Conservation (phyloP, 2,888 invertebrate genomes). For the Pasiphila rectangulata region DNA sequence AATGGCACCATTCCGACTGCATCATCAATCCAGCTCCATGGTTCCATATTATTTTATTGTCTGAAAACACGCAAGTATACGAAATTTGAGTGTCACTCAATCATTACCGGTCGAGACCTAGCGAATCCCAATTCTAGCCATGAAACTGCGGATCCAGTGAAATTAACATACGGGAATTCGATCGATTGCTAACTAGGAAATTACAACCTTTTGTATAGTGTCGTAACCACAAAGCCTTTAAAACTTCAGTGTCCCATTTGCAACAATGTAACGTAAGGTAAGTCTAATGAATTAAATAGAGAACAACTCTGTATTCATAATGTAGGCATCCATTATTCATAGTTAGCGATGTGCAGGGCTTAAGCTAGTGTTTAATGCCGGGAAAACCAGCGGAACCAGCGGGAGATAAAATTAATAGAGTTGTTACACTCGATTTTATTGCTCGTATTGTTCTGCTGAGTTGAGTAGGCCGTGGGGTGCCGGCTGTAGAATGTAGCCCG, state of each 20-base stretch:
- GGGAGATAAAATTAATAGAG: constrained; percentile 16
- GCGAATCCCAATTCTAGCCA: too few species aligned
- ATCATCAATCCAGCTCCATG: too few species aligned
- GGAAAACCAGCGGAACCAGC: constrained; percentile 12
- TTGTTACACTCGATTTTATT: constrained; percentile 4
- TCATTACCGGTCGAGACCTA: too few species aligned
- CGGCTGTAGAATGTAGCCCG: not conserved
- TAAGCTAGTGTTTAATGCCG: constrained; percentile 17
- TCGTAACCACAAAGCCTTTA: constrained; percentile 1
- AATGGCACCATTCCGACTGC: too few species aligned
- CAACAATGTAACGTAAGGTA: constrained; percentile 7
- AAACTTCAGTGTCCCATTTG: constrained; percentile 2
- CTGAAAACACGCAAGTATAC: too few species aligned
- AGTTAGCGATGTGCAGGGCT: constrained; percentile 13
- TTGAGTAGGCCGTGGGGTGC: not conserved
- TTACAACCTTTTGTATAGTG: too few species aligned
- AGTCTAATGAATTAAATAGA: constrained; percentile 7
- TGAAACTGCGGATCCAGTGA: too few species aligned
- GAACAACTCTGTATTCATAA: constrained; percentile 20
- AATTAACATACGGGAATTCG: too few species aligned
- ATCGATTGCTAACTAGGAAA: too few species aligned
- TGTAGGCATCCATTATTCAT: constrained; percentile 19
- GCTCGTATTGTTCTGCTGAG: not conserved
- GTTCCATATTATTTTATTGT: too few species aligned
- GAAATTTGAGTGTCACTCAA: too few species aligned